A percentile compares a stretch with the other conserved stretches of the same genome.
Conservation (phyloP, 2,113 vertebrate genomes). For the Myiagra hebetior region DNA sequence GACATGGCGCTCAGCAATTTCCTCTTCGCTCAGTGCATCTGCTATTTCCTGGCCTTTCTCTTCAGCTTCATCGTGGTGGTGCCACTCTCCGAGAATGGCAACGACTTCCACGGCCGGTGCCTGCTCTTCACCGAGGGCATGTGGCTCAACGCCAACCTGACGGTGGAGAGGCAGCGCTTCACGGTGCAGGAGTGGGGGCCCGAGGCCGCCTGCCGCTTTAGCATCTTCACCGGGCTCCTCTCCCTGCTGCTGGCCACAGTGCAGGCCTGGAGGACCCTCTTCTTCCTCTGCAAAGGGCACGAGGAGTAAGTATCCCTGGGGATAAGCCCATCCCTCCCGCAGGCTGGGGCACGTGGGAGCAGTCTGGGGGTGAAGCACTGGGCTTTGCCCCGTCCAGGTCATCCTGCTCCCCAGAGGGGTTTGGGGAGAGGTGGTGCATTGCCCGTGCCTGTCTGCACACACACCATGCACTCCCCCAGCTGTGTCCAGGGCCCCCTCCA, state of each 20-base stretch:
- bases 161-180: slow-evolving; percentile 90
- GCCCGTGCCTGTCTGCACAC: not conserved
- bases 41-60: slow-evolving; percentile 89
- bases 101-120: slow-evolving; percentile 90
- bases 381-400: not conserved
- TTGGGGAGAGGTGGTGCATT: not conserved
- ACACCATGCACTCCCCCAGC: rapidly evolving
- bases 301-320: slow-evolving; percentile 87
- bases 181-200: slow-evolving; percentile 96
- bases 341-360: not conserved
- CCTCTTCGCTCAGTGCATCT: slow-evolving; percentile 87
- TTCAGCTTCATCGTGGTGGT: slow-evolving; percentile 92
- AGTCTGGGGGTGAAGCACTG: not conserved
- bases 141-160: slow-evolving; percentile 97
- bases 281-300: slow-evolving; percentile 94
- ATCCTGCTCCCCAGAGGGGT: not conserved
- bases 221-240: slow-evolving; percentile 88
- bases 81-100: slow-evolving; percentile 91
- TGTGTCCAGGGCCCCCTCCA: rapidly evolving
- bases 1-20: slow-evolving; percentile 88
- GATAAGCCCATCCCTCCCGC: not conserved
- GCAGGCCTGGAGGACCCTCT: slow-evolving; percentile 93
- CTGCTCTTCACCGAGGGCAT: slow-evolving; percentile 93
- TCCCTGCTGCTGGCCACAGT: slow-evolving; percentile 90
- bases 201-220: slow-evolving; percentile 90